Evolutionary conservation across 2,113 vertebrate species (phyloP).

Genomic region (Heterotilapia buettikoferi): DNA sequence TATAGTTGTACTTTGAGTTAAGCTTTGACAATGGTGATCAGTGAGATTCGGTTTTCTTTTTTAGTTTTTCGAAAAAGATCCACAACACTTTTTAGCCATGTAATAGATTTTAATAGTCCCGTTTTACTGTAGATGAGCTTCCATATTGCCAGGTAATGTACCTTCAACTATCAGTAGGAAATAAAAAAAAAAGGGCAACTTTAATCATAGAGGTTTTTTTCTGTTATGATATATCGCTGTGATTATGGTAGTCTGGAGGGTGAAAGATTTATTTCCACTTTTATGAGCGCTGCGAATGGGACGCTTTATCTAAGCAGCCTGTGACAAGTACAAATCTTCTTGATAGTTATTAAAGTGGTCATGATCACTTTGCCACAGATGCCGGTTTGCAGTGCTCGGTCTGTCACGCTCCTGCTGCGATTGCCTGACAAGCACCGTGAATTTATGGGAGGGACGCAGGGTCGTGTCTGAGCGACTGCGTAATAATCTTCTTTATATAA

Average conservation of each 20-base stretch:
- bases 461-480: not conserved
- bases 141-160: not conserved
- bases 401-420: conserved; percentile 25
- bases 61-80: not conserved
- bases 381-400: conserved; percentile 3
- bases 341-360: conserved; percentile 65
- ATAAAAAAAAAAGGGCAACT: conserved; percentile 44
- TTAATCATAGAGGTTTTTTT: conserved; percentile 15
- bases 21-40: not conserved
- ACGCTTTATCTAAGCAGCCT: conserved; percentile 32
- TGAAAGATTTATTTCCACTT: conserved; percentile 40
- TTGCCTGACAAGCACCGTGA: conserved; percentile 14
- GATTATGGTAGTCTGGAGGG: not conserved
- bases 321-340: conserved; percentile 71
- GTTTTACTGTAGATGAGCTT: not conserved
- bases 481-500: conserved; percentile 24
- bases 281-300: conserved; percentile 38
- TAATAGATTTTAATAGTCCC: not conserved
- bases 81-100: not conserved
- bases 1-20: not conserved
- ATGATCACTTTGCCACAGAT: conserved; percentile 31
- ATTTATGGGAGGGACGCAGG: conserved; percentile 28
- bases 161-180: not conserved
- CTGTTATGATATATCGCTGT: conserved; percentile 37
- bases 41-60: not conserved